phyloP scores from a whole-genome alignment of 1,140 invertebrate species.

The Drosophila suzukii region DNA sequence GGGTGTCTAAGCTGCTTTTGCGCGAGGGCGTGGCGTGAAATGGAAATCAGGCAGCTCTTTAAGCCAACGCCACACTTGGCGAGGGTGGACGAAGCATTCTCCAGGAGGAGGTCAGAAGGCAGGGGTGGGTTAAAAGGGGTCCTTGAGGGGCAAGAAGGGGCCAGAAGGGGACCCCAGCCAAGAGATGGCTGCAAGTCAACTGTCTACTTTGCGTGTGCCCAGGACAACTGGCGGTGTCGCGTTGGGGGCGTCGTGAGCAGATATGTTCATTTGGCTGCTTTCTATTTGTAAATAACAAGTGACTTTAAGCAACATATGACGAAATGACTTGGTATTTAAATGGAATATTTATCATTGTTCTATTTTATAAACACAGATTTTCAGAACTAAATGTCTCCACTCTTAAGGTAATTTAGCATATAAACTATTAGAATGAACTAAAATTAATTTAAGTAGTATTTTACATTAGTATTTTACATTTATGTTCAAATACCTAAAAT shows the following conservation, averaged over 20 bases:
- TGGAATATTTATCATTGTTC: too few species aligned
- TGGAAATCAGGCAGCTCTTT: conserved; percentile 67
- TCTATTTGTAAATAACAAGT: background rate
- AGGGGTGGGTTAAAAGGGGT: background rate
- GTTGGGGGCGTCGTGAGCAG: conserved; percentile 14
- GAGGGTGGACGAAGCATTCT: background rate
- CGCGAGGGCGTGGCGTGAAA: conserved; percentile 53
- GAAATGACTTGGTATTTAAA: background rate
- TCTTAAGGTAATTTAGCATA: too few species aligned
- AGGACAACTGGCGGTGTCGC: conserved; percentile 51
- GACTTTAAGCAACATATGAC: background rate
- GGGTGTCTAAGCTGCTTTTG: conserved; percentile 52
- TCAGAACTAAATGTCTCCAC: too few species aligned
- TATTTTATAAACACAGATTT: too few species aligned
- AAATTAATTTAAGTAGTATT: too few species aligned
- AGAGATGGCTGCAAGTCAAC: conserved; percentile 53
- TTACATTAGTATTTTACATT: too few species aligned
- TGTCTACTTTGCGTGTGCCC: conserved; percentile 71
- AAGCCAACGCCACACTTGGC: conserved; percentile 42
- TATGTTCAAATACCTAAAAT: too few species aligned
- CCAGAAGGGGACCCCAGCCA: conserved; percentile 3
- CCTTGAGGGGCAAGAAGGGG: conserved; percentile 5
- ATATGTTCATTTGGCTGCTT: conserved; percentile 3
- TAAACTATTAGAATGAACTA: too few species aligned
- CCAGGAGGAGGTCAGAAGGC: background rate